Evolutionary conservation across 2,888 invertebrate genomes (phyloP), one percentile per base, ranked within the genome.

Genomic region (Alentia gelatinosa): DNA sequence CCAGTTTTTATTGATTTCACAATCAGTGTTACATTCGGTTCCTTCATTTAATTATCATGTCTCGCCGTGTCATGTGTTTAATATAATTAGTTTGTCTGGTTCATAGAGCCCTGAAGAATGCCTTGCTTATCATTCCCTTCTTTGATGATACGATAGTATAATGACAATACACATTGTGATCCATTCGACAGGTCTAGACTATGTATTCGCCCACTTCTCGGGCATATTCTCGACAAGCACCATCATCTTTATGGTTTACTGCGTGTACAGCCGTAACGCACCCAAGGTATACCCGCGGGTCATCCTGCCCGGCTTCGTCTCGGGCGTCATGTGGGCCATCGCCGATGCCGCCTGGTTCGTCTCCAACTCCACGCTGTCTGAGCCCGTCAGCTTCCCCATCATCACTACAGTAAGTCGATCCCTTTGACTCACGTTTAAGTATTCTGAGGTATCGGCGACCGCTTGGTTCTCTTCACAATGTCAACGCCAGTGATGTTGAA

Each of bases 321-420:
- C 96, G 3, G 97, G 97, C 0, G 75, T 96, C 12, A 95, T 97
- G 95, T 97, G 97, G 97, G 96, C 95, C 4, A 92, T 96, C 9
- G 97, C 96, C 33, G 96, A 96, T n/a, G 93, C 95, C 5, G 94
- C 95, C 50, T 97, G 96, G 95, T 96, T 97, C 94, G 94, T 97
- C 23, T 96, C 97, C 39, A 97, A 97, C 93, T 94, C 96, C 90
- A 94, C 94, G 1, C 94, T 97, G 39, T 96, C 96, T 0, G 96
- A 96, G 92, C 94, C 96, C n/a, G 96, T 96, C 90, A 95, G 96
- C 35, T 97, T 96, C 92, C 97, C 97, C 23, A 96, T 97, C 83
- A 95, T 96, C 23, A 95, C 96, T 33, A 96, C 96, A 37, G 94
- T 94, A 74, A 92, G 94, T 92, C n/a, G 19, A n/a, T 42, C 9